Base-by-base conservation (phyloP, 2,113 vertebrate genomes). In the human (Homo sapiens) region DNA sequence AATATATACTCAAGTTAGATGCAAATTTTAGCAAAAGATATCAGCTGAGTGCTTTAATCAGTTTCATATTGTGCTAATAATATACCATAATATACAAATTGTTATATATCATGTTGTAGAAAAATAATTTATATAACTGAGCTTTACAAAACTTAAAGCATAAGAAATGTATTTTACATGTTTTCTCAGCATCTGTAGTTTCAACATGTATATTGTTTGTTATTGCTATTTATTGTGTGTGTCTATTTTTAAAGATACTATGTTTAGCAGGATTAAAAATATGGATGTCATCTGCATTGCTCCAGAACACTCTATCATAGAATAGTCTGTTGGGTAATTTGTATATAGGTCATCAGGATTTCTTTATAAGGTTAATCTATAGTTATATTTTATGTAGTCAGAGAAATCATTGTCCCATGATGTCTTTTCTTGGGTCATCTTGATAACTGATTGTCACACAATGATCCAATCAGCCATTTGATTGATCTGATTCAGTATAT, bases 401-500 rank as follows among this genome's bases (percentile, higher is more conserved):
- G 81, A 94, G 43, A 81, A 95, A 78, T 97, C 81, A 93, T 40
- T 97, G 30, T 89, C 94, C 55, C 68, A 38, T 86, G 90, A 95
- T 95, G 59, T 8, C 61, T 93, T 96, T 93, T 73, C 90, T 96
- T 2, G 0, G 87, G 88, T 92, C 81, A 90, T 97, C 89, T 92
- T 96, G 70, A 92, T 61, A 97, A 88, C 78, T 94, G 95, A 97
- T 92, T 97, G 96, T 82, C 92, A 96, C 87, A 98, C 75, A 97
- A 93, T 96, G 94, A 98, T 89, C 89, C 94, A 97, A 97, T 98
- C 97, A 97, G 72, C 40, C 94, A 18, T 96, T 94, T 96, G 98
- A 98, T 50, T 96, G 97, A 98, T 97, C 88, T 94, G 78, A 97
- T 96, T 97, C 95, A 82, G 84, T 96, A 90, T 88, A 96, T 86